phyloP scores from a whole-genome alignment of 2,888 invertebrate species.

The Tortricodes alternella region DNA sequence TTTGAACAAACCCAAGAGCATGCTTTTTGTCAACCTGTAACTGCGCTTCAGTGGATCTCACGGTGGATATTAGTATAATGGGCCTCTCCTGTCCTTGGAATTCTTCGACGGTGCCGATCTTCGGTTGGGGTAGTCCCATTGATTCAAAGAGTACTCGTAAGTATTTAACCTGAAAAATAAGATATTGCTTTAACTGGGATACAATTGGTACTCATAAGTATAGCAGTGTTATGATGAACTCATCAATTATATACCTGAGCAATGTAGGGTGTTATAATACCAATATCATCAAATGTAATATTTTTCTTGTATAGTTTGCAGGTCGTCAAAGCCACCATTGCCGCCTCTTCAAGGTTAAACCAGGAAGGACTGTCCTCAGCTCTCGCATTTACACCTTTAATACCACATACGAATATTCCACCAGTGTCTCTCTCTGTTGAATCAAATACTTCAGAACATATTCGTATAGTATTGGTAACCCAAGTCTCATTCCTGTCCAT shows the following conservation, averaged over 20 bases:
- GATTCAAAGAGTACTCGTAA: conserved; percentile 70
- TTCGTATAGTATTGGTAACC: conserved; percentile 50
- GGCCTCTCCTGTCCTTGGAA: conserved; percentile 94
- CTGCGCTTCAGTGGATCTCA: conserved; percentile 83
- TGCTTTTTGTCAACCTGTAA: conserved; percentile 78
- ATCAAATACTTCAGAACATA: conserved; percentile 56
- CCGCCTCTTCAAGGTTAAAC: conserved; percentile 93
- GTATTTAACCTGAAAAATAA: conserved; percentile 89
- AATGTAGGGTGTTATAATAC: conserved; percentile 95
- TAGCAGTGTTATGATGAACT: background rate
- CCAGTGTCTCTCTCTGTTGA: conserved; percentile 54
- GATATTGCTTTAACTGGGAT: too few species aligned
- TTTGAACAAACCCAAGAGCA: conserved; percentile 78
- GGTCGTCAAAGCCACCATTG: conserved; percentile 77
- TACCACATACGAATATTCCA: conserved; percentile 87
- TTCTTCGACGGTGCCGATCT: conserved; percentile 92
- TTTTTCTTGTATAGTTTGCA: conserved; percentile 86
- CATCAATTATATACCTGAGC: conserved; percentile 88
- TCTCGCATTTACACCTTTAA: conserved; percentile 86
- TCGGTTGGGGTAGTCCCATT: conserved; percentile 68
- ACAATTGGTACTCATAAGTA: too few species aligned
- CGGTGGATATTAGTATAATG: conserved; percentile 91
- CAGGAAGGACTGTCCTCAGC: conserved; percentile 92
- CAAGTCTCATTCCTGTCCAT: conserved; percentile 68
- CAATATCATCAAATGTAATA: conserved; percentile 87